phyloP scores from a whole-genome alignment of 2,113 vertebrate genomes.

The Microcebus tavaratra region DNA sequence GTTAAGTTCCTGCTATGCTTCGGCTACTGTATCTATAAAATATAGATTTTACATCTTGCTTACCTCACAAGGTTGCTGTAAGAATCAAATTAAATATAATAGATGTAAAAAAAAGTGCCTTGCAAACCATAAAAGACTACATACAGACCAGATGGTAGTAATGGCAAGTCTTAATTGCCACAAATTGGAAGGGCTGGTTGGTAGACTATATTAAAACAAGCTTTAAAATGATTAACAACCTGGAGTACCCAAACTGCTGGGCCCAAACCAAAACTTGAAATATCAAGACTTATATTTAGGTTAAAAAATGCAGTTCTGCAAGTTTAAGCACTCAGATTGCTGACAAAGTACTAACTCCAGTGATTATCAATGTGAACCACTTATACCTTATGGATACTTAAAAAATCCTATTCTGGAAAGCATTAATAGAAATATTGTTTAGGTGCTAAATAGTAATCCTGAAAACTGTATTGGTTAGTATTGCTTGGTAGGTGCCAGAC shows the following conservation, averaged over 20 bases:
- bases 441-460: background rate
- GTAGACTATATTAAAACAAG: background rate
- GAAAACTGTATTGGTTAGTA: background rate
- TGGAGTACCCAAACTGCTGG: conserved; percentile 8
- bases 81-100: conserved; percentile 53
- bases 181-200: background rate
- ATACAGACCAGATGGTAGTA: background rate
- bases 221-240: conserved; percentile 24
- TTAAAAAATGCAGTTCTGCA: conserved; percentile 22
- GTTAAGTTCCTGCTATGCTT: conserved; percentile 9
- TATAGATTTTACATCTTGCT: conserved; percentile 21
- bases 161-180: conserved; percentile 34
- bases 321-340: background rate
- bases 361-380: conserved; percentile 18
- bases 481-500: background rate
- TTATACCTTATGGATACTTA: background rate
- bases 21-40: background rate
- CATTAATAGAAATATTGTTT: conserved; percentile 31
- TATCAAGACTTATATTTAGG: background rate
- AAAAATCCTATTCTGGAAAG: background rate
- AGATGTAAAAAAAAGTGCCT: conserved; percentile 50
- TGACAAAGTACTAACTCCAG: conserved; percentile 22
- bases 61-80: conserved; percentile 35
- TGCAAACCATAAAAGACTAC: conserved; percentile 42
- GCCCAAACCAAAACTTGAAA: conserved; percentile 24